These are phyloP conservation scores for Zingel zingel DNA, from an alignment of 2,113 vertebrate genomes.

Conservation along the genomic window DNA sequence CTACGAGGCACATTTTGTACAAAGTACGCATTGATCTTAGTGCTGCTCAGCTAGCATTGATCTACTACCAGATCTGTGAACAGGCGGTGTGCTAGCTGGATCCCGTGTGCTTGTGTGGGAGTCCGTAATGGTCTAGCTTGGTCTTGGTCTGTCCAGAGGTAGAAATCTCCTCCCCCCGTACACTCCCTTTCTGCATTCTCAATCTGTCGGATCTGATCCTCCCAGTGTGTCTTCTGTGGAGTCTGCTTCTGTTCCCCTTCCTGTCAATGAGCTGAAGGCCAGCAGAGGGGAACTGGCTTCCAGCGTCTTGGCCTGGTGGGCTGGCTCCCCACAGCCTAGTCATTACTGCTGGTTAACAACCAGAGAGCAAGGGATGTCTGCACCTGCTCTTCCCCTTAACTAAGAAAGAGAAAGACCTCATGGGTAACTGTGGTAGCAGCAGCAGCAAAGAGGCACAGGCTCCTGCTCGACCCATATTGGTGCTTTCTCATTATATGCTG, in stretches of 20 bases:
- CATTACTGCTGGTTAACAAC: slow-evolving; percentile 81
- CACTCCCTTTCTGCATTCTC: slow-evolving; percentile 37
- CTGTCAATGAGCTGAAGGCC: slow-evolving; percentile 64
- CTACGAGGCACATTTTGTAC: slow-evolving; percentile 40
- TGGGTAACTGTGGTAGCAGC: slow-evolving; percentile 66
- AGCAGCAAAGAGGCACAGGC: slow-evolving; percentile 48
- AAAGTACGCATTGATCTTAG: slow-evolving; percentile 52
- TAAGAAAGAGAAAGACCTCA: slow-evolving; percentile 75
- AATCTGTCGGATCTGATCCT: slow-evolving; percentile 66
- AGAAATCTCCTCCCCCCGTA: slow-evolving; percentile 26
- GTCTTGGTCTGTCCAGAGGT: slow-evolving; percentile 20
- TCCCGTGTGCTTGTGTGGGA: not conserved
- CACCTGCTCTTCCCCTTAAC: slow-evolving; percentile 74
- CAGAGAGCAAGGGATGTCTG: slow-evolving; percentile 71
- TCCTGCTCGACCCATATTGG: slow-evolving; percentile 73
- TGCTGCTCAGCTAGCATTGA: slow-evolving; percentile 34
- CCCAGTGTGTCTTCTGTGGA: slow-evolving; percentile 56
- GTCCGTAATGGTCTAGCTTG: slow-evolving; percentile 43
- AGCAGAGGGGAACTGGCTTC: slow-evolving; percentile 70
- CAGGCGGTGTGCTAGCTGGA: slow-evolving; percentile 12
- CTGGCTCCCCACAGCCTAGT: slow-evolving; percentile 72
- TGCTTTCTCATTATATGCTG: slow-evolving; percentile 73
- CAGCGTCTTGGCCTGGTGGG: slow-evolving; percentile 69
- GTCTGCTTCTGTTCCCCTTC: slow-evolving; percentile 71
- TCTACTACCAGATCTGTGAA: slow-evolving; percentile 44